phyloP scores from a whole-genome alignment of 2,888 invertebrate species.

The Pandemis corylana region DNA sequence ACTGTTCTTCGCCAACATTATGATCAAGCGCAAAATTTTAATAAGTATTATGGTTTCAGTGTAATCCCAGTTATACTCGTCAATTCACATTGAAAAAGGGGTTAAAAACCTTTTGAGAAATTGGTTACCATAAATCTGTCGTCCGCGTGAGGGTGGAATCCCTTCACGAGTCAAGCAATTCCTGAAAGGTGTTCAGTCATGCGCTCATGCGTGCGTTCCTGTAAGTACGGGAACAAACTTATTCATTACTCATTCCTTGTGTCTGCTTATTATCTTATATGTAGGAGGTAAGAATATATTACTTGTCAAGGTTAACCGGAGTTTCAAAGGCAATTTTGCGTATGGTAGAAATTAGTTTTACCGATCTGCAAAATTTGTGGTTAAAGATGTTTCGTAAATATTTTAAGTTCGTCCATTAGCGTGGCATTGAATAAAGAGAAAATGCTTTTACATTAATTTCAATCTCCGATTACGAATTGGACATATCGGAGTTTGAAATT shows the following conservation, averaged over 20 bases:
- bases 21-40: neutral
- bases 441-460: too few species aligned
- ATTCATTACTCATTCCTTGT: constrained; percentile 55
- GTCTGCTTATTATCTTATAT: constrained; percentile 24
- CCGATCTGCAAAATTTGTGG: neutral
- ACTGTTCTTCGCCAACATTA: neutral
- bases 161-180: constrained; percentile 64
- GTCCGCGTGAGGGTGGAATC: constrained; percentile 59
- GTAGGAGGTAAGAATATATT: constrained; percentile 17
- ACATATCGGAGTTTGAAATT: too few species aligned
- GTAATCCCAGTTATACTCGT: neutral
- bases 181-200: constrained; percentile 59
- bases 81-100: constrained; percentile 41
- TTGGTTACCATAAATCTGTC: constrained; percentile 61
- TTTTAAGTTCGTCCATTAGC: neutral
- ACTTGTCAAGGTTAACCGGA: constrained; percentile 7
- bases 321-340: constrained; percentile 11
- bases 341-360: neutral
- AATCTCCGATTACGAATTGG: too few species aligned
- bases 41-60: neutral
- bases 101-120: constrained; percentile 58
- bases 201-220: constrained; percentile 52
- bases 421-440: too few species aligned
- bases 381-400: neutral
- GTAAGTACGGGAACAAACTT: constrained; percentile 57